Percentiles rank a stretch among this genome's conserved stretches.
These are phyloP conservation scores for Aythya baeri DNA, from an alignment of 2,113 vertebrate species.

Conservation along the genomic window DNA sequence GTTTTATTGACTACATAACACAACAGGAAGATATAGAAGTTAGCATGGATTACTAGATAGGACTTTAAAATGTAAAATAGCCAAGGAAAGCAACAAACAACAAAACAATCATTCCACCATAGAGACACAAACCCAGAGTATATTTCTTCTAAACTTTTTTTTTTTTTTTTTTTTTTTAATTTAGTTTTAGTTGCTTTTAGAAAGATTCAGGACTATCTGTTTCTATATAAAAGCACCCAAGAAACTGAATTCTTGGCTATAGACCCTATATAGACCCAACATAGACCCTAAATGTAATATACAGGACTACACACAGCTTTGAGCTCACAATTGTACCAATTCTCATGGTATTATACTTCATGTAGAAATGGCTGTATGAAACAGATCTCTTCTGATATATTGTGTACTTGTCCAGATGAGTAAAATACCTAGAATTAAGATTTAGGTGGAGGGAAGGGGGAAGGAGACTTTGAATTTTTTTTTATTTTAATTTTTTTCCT, in stretches of 20 bases:
- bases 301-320: neutral
- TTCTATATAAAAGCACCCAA: neutral
- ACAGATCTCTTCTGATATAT: neutral
- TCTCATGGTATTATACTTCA: neutral
- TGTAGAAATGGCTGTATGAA: neutral
- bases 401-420: neutral
- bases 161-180: too few species aligned
- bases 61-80: neutral
- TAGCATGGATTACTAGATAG: neutral
- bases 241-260: neutral
- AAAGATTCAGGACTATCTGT: neutral
- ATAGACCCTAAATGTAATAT: neutral
- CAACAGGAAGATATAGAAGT: neutral
- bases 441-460: rapidly evolving
- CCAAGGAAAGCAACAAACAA: neutral
- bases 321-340: neutral
- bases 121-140: neutral
- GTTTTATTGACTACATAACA: neutral
- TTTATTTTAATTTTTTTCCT: neutral
- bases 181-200: neutral
- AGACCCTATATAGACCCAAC: too few species aligned
- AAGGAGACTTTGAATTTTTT: neutral
- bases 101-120: neutral
- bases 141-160: neutral
- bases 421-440: neutral